Evolutionary conservation across 2,797 vertebrate genomes (phyloP).

Genomic region (Nyctibius grandis): DNA sequence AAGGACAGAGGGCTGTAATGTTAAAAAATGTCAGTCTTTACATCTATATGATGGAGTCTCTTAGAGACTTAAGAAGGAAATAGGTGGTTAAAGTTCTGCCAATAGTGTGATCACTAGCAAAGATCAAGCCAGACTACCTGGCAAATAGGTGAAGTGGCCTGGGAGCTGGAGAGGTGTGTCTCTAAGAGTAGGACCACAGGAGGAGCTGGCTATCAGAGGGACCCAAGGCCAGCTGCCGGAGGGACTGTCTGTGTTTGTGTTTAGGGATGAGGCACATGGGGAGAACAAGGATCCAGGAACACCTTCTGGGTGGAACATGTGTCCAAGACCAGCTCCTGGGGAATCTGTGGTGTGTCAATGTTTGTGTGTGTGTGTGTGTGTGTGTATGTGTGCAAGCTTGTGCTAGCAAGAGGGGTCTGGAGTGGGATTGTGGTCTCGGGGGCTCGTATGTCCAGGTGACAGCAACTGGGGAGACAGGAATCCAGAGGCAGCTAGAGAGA

Average conservation of each 20-base stretch:
- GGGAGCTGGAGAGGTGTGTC: background rate
- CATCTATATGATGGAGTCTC: background rate
- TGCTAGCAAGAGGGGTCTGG: background rate
- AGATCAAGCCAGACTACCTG: background rate
- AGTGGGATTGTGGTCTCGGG: background rate
- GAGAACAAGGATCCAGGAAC: background rate
- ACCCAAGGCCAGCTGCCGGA: background rate
- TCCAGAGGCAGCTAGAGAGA: background rate
- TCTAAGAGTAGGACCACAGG: background rate
- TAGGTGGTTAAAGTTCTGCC: background rate
- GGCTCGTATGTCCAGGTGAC: background rate
- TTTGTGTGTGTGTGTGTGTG: background rate
- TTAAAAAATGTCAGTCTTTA: background rate
- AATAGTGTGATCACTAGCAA: background rate
- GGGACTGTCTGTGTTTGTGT: background rate
- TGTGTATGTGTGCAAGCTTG: accelerated
- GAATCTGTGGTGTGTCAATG: background rate
- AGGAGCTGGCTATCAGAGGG: background rate
- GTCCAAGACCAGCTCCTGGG: background rate
- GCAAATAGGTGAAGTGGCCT: background rate
- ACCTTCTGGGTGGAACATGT: background rate
- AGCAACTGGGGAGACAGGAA: background rate
- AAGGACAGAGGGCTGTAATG: background rate
- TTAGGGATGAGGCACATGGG: background rate
- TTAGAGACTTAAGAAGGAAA: background rate